phyloP scores from a whole-genome alignment of 1,140 invertebrate genomes.

The Gonioctena quinquepunctata region DNA sequence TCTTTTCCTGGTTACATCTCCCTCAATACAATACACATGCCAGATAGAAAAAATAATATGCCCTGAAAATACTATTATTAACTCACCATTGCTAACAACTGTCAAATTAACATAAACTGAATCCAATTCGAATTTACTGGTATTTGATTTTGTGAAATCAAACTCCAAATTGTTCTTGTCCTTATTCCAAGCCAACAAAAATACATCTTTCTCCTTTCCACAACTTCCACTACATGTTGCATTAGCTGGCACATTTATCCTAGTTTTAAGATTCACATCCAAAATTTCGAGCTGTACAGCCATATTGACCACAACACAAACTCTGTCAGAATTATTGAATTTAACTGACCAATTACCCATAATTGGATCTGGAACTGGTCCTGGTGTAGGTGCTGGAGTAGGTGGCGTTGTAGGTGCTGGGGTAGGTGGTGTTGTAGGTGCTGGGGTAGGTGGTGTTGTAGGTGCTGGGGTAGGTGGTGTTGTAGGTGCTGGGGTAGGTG shows the following conservation, averaged over 20 bases:
- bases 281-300: slow-evolving; percentile 65
- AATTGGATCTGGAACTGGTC: slow-evolving; percentile 30
- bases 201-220: slow-evolving; percentile 53
- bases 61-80: too few relatives aligned
- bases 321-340: slow-evolving; percentile 54
- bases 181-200: slow-evolving; percentile 57
- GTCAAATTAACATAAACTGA: neutral
- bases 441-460: slow-evolving; percentile 38
- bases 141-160: slow-evolving; percentile 52
- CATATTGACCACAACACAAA: slow-evolving; percentile 66
- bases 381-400: slow-evolving; percentile 34
- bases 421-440: slow-evolving; percentile 49
- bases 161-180: slow-evolving; percentile 54
- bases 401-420: slow-evolving; percentile 45
- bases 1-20: too few relatives aligned
- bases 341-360: slow-evolving; percentile 57
- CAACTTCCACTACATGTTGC: slow-evolving; percentile 57
- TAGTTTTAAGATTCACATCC: slow-evolving; percentile 34
- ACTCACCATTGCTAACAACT: neutral
- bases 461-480: slow-evolving; percentile 31
- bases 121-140: slow-evolving; percentile 33
- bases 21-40: too few relatives aligned
- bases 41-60: too few relatives aligned
- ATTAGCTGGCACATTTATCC: slow-evolving; percentile 57
- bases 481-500: slow-evolving; percentile 34